Base-by-base conservation (phyloP, 2,113 vertebrate species). In the Sylvia atricapilla region DNA sequence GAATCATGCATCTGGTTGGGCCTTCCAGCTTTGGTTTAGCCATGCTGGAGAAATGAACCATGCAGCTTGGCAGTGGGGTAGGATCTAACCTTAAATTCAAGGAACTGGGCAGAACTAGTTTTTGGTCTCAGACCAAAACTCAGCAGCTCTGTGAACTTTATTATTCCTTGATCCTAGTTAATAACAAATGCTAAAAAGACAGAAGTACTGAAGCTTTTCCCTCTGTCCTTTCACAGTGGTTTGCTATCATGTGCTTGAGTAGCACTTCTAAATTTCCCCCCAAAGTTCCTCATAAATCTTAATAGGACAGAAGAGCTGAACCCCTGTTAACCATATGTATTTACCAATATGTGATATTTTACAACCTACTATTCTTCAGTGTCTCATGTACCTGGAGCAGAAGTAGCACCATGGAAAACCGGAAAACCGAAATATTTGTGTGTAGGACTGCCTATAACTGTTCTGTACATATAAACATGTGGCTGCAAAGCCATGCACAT, bases 381-480 rank as follows among this genome's bases (percentile, higher is more conserved):
- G 20, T 41, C 43, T 69, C 14, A 2, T 4, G 3, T 47, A 15
- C 14, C 43, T 67, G 47, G 47, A 75, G 60, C 50, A 89, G 43
- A 23, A 86, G 20, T 14, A 87, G 47, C 27, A 74, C 43, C 63
- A 16, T 3, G 2, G 50, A 53, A 59, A 90, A 56, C 28, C 18
- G 2, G 50, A 53, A 59, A 90, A 56, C 28, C 21, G 9, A 87
- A 85, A 49, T 66, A 44, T 0, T 30, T 43, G 9, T 53, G 10
- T 66, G 3, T 46, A 3, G 53, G 44, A 28, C 13, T 76, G 49
- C 62, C 41, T 68, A 0, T 62, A 37, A 5, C 8, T 73, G 25
- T n/a, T 50, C 19, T 50, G 5, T 12, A 5, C 9, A 1, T 20
- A n/a, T 27, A 68, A 55, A 58, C 41, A 66, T 2, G 0, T 12